Base-by-base conservation (phyloP, 2,113 vertebrate species). In the Chrysemys picta region DNA sequence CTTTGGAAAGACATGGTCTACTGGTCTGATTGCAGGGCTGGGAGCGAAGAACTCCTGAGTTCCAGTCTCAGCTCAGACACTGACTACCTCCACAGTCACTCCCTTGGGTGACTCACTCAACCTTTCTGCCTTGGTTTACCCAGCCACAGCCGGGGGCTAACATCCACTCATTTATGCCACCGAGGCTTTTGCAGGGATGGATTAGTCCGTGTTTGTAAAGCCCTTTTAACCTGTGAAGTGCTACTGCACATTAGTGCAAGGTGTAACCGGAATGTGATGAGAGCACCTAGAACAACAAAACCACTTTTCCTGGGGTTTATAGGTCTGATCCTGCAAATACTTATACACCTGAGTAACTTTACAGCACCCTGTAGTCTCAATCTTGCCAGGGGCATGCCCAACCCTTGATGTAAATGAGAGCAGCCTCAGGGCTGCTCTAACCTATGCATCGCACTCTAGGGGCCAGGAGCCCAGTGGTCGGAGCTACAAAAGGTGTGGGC, bases 241-340 rank as follows among this genome's bases (percentile, higher is more conserved):
- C 14, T 90, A 31, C 42, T 69, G 7, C 29, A 9, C 81, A 45
- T 80, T 87, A 19, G 9, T 10, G 31, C 27, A 76, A 91, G 13
- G 65, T 24, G 12, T 12, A 90, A 88, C 50, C 0, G 27, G 83
- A 59, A 8, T 1, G 1, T 69, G 31, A 69, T 69, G 86, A 76
- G 17, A 52, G 5, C 72, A 90, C 2, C 82, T 57, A 31, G 56
- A 69, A 82, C 88, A 89, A 10, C 38, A 87, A 94, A 90, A 45
- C 76, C 65, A 22, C 35, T 38, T 72, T 72, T 38, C 65, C 65
- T 38, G n/a, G 19, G n/a, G 4, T 72, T 72, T 38, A 10, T 50
- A 29, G 7, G 6, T 27, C 45, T 50, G 42, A 47, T 42, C 53
- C 21, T 90, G 50, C 59, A 57, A 75, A 81, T 31, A 35, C 65